Evolutionary conservation across 2,888 invertebrate species (phyloP).

Genomic region (Dioctria rufipes): DNA sequence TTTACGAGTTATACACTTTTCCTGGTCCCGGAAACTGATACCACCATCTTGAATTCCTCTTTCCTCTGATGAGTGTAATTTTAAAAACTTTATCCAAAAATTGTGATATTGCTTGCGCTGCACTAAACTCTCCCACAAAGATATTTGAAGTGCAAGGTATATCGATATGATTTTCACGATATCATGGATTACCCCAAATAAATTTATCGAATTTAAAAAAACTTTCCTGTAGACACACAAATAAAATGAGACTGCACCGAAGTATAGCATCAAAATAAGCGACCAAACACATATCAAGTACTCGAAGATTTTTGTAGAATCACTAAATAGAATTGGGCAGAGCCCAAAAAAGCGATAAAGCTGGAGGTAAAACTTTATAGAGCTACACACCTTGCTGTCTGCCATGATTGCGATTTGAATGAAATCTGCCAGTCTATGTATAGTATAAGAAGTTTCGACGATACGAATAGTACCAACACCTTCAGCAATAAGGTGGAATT

Average conservation of each 20-base stretch:
- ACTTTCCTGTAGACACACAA: background rate
- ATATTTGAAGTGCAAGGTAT: background rate
- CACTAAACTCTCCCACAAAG: slow-evolving; percentile 10
- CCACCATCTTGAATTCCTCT: background rate
- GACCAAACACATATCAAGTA: slow-evolving; percentile 16
- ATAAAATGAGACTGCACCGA: background rate
- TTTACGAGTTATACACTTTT: background rate
- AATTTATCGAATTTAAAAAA: background rate
- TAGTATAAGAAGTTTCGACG: no score
- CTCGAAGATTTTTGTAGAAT: background rate
- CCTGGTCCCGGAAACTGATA: no score
- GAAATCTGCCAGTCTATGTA: no score
- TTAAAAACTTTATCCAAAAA: slow-evolving; percentile 20
- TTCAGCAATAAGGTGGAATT: no score
- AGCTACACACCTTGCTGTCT: background rate
- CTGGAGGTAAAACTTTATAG: background rate
- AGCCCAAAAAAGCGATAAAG: slow-evolving; percentile 33
- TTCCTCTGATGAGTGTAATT: background rate
- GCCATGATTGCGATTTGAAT: background rate
- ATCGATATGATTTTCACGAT: slow-evolving; percentile 1
- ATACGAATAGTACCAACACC: no score
- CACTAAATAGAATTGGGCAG: slow-evolving; percentile 23
- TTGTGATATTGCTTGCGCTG: slow-evolving; percentile 1
- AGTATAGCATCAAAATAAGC: background rate
- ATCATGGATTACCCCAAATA: slow-evolving; percentile 31